Conservation (phyloP, 2,113 vertebrate species). For the Misgurnus anguillicaudatus region DNA sequence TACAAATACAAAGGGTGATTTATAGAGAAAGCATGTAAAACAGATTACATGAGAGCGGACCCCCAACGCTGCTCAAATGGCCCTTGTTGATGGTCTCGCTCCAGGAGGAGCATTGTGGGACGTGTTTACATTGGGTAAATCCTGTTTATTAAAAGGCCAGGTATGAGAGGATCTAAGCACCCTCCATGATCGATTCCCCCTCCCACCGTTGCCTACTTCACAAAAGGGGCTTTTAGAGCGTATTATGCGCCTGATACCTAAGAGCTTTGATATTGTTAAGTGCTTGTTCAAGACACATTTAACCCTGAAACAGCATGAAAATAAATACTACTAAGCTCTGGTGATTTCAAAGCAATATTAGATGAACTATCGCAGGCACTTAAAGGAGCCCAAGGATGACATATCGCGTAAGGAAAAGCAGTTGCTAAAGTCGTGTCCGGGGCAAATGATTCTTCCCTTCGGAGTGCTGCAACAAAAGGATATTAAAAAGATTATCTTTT, state of each 20-base stretch:
- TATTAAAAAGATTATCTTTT: too few species aligned
- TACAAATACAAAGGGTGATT: conserved; percentile 48
- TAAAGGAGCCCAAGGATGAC: not conserved
- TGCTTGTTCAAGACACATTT: conserved; percentile 31
- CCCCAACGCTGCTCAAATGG: not conserved
- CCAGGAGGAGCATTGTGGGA: not conserved
- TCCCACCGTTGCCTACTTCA: conserved; percentile 17
- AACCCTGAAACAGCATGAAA: not conserved
- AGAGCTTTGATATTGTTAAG: conserved; percentile 17
- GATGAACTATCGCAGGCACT: not conserved
- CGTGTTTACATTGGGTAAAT: conserved; percentile 47
- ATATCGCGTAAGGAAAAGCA: not conserved
- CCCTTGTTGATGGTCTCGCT: not conserved
- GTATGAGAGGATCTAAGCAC: conserved; percentile 29
- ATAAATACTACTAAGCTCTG: not conserved
- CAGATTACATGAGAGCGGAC: conserved; percentile 24
- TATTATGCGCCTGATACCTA: conserved; percentile 9
- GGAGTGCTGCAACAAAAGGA: too few species aligned
- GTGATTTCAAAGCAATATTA: conserved; percentile 1
- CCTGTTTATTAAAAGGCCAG: conserved; percentile 45
- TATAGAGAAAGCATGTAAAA: conserved; percentile 52
- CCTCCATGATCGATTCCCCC: conserved; percentile 30
- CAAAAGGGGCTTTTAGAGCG: conserved; percentile 32
- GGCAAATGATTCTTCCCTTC: not conserved
- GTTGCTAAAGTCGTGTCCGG: not conserved